Percentiles rank a stretch among this genome's conserved stretches.
These are phyloP conservation scores for Heliangelus exortis DNA, from an alignment of 2,797 vertebrate genomes.

Conservation along the genomic window DNA sequence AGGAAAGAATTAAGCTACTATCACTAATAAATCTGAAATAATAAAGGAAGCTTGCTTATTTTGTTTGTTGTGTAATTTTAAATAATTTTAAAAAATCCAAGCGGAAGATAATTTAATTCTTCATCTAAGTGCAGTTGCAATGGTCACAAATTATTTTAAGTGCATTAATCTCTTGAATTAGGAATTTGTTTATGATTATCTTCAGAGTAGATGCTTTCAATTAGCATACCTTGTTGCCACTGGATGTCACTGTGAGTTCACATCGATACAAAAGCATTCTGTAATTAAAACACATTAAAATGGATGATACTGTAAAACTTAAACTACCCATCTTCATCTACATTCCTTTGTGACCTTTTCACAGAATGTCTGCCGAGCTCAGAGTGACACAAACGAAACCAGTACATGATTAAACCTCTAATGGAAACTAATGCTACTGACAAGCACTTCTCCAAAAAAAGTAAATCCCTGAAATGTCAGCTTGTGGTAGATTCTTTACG, in stretches of 20 bases:
- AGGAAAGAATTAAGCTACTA: constrained; percentile 86
- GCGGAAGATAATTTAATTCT: constrained; percentile 47
- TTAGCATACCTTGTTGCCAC: constrained; percentile 43
- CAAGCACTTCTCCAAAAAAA: constrained; percentile 44
- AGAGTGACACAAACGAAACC: constrained; percentile 61
- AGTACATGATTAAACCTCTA: constrained; percentile 11
- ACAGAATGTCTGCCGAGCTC: constrained; percentile 54
- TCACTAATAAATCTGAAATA: constrained; percentile 86
- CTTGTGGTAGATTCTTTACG: constrained; percentile 29
- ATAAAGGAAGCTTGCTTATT: constrained; percentile 56
- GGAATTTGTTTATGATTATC: background rate
- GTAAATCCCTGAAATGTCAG: background rate
- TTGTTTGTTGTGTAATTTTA: constrained; percentile 64
- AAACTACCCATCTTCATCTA: constrained; percentile 29
- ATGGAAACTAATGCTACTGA: constrained; percentile 40
- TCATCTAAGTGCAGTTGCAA: constrained; percentile 70
- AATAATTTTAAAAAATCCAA: background rate
- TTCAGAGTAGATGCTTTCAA: background rate
- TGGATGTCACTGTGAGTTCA: constrained; percentile 68
- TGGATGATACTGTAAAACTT: constrained; percentile 18
- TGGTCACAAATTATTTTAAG: background rate
- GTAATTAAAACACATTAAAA: constrained; percentile 39
- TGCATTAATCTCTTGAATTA: background rate
- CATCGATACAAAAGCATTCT: background rate
- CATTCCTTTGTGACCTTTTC: constrained; percentile 55